Evolutionary conservation across 2,113 vertebrate genomes (phyloP), one percentile per base, ranked within the genome.

Genomic region (Mirounga angustirostris): DNA sequence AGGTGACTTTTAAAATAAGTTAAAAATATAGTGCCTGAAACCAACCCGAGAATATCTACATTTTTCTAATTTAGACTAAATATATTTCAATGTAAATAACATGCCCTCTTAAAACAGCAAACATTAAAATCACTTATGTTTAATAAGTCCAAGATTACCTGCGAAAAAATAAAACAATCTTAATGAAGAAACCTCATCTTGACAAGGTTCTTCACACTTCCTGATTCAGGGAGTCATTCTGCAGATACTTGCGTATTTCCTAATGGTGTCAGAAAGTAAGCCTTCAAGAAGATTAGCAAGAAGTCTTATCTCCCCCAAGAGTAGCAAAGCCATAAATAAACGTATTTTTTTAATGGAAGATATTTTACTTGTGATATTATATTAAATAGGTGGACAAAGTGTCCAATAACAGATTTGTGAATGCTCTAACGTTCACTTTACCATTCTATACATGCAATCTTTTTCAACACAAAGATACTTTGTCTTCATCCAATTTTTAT

Each of bases 41-140:
- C 50, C 76, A 46, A 96, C 85, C 40, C 78, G 0, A 89, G 3
- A 73, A 13, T 30, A 88, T n/a, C 85, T 89, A 65, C 93, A 63
- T 88, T 80, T 89, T 94, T 83, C 65, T 88, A 76, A 82, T 96
- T 95, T 94, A 82, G 43, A 88, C 78, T 89, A 95, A 95, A 46
- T 82, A 52, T 71, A 92, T 78, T 87, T 88, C 84, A 67, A 4
- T 69, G n/a, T 95, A 21, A 97, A 52, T 71, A 94, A 87, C 22
- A 92, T n/a, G 19, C 3, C 79, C 84, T 95, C 36, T 73, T 86
- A 71, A 88, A 94, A 93, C 1, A 96, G 84, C n/a, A 95, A 94
- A 89, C 21, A 93, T 59, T 65, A 93, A 97, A 97, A 95, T 2
- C 71, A 43, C 87, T 86, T 86, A 80, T 78, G 63, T 87, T 87